Conservation (phyloP, 2,888 invertebrate genomes). For the Drosophila leonis region DNA sequence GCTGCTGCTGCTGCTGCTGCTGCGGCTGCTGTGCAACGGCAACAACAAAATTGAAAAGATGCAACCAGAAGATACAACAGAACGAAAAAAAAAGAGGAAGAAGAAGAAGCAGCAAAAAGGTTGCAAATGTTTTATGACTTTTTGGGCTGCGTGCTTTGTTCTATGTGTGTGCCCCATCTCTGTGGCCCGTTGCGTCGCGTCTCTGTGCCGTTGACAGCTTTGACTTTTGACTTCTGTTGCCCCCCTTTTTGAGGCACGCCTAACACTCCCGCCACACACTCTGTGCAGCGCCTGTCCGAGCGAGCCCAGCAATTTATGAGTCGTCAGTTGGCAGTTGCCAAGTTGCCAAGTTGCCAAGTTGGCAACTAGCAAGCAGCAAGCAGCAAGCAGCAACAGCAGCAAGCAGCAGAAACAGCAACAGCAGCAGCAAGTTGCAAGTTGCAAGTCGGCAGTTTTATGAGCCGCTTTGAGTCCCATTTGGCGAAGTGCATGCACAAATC, state of each 20-base stretch:
- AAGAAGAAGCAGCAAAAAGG: constrained; percentile 6
- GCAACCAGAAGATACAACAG: constrained; percentile 66
- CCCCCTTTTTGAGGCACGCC: constrained; percentile 39
- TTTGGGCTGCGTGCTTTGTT: constrained; percentile 56
- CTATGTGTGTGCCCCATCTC: constrained; percentile 41
- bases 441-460: constrained; percentile 49
- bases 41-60: constrained; percentile 77
- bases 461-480: constrained; percentile 57
- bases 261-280: constrained; percentile 18
- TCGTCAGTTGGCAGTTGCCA: constrained; percentile 49
- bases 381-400: not conserved
- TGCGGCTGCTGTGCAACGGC: constrained; percentile 65
- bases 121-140: constrained; percentile 62
- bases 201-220: constrained; percentile 64
- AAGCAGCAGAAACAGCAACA: not conserved
- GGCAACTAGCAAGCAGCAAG: constrained; percentile 22
- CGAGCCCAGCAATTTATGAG: constrained; percentile 47
- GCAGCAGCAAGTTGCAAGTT: constrained; percentile 16
- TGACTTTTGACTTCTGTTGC: constrained; percentile 64
- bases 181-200: not conserved
- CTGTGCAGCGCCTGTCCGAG: constrained; percentile 50
- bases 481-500: constrained; percentile 55
- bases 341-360: constrained; percentile 23
- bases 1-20: constrained; percentile 47
- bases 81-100: constrained; percentile 8